Evolutionary conservation across 2,797 vertebrate genomes (phyloP).

Genomic region (Podarcis siculus): DNA sequence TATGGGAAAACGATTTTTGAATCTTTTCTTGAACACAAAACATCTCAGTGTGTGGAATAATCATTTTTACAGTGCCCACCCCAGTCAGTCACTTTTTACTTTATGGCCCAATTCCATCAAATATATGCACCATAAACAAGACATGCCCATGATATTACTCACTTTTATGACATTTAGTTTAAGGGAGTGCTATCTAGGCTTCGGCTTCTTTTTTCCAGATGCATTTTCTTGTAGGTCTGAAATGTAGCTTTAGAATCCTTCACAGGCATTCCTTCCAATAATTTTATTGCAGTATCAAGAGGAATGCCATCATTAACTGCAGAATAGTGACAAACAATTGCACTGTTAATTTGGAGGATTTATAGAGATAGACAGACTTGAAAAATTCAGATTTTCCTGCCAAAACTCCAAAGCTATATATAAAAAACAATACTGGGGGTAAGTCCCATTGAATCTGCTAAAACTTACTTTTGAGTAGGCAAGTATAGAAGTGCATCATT

Average conservation of each 20-base stretch:
- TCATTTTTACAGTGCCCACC: background rate
- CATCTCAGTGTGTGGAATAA: background rate
- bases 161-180: slow-evolving; percentile 38
- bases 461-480: too few relatives aligned
- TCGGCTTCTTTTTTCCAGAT: slow-evolving; percentile 77
- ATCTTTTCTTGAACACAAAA: background rate
- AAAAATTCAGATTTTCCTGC: background rate
- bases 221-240: slow-evolving; percentile 77
- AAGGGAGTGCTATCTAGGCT: slow-evolving; percentile 63
- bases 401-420: background rate
- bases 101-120: background rate
- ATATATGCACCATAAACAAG: background rate
- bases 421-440: background rate
- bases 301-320: slow-evolving; percentile 65
- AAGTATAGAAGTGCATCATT: too few relatives aligned
- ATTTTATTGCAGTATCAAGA: slow-evolving; percentile 65
- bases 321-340: slow-evolving; percentile 51
- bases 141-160: background rate
- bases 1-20: background rate
- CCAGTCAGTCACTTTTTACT: background rate
- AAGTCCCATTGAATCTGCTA: too few relatives aligned
- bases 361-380: background rate
- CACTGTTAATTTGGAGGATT: background rate
- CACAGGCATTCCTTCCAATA: slow-evolving; percentile 59
- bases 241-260: slow-evolving; percentile 77